Conservation (phyloP, 1,140 invertebrate genomes). For the Trichonephila clavipes region DNA sequence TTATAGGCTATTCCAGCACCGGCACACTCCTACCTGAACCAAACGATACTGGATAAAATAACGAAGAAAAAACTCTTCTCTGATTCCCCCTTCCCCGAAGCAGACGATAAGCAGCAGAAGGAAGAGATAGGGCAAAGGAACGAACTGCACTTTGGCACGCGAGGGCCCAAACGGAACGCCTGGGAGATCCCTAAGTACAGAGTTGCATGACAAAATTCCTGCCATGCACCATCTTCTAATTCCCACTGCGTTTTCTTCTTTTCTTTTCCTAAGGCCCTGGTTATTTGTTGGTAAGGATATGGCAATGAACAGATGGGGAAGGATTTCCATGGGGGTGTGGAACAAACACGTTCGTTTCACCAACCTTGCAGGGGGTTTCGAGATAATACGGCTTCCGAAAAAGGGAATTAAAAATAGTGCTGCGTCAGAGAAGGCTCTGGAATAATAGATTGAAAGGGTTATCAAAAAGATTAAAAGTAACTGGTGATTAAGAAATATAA, state of each 20-base stretch:
- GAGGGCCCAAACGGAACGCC: background rate
- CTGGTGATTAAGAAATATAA: background rate
- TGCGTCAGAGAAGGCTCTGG: background rate
- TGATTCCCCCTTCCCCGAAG: background rate
- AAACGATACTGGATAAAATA: conserved; percentile 47
- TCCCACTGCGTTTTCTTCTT: conserved; percentile 53
- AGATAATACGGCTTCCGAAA: conserved; percentile 5
- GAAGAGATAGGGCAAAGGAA: conserved; percentile 1
- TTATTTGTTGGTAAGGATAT: conserved; percentile 56
- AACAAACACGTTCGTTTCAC: background rate
- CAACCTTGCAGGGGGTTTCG: background rate
- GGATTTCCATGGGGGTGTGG: background rate
- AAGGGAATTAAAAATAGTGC: conserved; percentile 30
- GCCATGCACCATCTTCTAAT: conserved; percentile 45
- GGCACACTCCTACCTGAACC: background rate
- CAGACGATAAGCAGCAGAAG: conserved; percentile 42
- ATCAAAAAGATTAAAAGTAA: background rate
- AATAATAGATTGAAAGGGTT: background rate
- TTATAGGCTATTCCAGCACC: conserved; percentile 39
- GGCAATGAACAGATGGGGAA: conserved; percentile 30
- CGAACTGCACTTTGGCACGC: background rate
- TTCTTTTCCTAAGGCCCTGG: background rate
- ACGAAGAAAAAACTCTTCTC: conserved; percentile 26
- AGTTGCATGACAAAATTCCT: conserved; percentile 59
- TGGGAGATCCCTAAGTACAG: conserved; percentile 50